phyloP scores from a whole-genome alignment of 1,140 invertebrate genomes.

The Brachionus paranguensis region DNA sequence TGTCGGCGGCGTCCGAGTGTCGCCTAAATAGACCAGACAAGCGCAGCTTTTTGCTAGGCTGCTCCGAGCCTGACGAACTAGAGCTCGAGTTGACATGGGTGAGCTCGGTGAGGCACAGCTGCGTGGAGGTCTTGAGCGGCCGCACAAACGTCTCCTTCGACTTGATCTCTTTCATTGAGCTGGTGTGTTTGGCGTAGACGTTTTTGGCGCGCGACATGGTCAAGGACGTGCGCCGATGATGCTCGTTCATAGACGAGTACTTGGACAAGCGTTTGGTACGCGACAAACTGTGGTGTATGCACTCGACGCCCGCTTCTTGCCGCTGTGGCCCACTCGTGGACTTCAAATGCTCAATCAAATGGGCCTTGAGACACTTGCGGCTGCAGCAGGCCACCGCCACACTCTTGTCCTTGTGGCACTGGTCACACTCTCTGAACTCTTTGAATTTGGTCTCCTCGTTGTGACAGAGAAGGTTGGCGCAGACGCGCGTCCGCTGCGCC shows the following conservation, averaged over 20 bases:
- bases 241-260: conserved; percentile 12
- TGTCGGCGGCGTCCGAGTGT: background rate
- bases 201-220: background rate
- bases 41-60: background rate
- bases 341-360: background rate
- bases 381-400: background rate
- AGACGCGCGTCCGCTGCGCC: background rate
- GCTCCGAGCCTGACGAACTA: background rate
- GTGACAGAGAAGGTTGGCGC: background rate
- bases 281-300: background rate
- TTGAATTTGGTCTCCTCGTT: conserved; percentile 38
- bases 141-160: background rate
- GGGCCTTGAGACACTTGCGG: background rate
- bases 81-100: background rate
- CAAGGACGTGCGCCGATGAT: background rate
- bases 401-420: background rate
- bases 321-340: background rate
- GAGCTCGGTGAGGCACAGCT: background rate
- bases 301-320: background rate
- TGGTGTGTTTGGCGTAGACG: background rate
- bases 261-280: background rate
- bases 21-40: background rate
- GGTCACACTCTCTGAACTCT: background rate
- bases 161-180: conserved; percentile 33
- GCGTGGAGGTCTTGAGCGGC: background rate